These are phyloP conservation scores for Pelobates fuscus DNA, from an alignment of 2,113 vertebrate genomes.

Conservation along the genomic window DNA sequence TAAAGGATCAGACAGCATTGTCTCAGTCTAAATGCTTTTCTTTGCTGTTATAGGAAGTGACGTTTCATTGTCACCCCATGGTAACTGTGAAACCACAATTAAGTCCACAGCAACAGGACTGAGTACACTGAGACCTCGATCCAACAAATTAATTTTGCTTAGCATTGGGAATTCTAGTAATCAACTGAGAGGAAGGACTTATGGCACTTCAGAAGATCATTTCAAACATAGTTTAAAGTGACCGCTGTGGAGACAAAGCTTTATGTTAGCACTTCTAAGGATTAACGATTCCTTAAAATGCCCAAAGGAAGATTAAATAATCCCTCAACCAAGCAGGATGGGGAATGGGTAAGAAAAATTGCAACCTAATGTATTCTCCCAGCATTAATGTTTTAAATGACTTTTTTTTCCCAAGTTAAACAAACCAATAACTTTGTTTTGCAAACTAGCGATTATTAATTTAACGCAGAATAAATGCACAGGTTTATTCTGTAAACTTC, in stretches of 20 bases:
- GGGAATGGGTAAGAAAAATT: slow-evolving; percentile 71
- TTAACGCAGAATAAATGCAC: no score
- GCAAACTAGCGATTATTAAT: no score
- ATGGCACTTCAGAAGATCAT: no score
- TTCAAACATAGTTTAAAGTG: background rate
- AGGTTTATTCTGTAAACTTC: no score
- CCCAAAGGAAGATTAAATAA: slow-evolving; percentile 59
- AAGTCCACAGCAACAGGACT: background rate
- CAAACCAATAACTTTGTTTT: no score
- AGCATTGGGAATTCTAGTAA: no score
- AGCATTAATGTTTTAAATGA: background rate
- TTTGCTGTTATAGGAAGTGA: background rate
- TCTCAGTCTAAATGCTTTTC: background rate
- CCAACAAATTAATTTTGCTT: no score
- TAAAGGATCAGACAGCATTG: no score
- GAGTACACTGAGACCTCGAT: no score
- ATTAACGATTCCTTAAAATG: slow-evolving; percentile 59
- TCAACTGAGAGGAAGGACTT: no score
- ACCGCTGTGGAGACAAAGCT: no score
- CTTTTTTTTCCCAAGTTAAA: no score
- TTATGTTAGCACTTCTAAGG: background rate
- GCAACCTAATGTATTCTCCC: background rate
- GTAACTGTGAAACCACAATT: background rate
- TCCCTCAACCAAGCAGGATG: slow-evolving; percentile 48
- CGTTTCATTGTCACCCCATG: background rate